Base-by-base conservation (phyloP, 2,797 vertebrate genomes). In the Pseudochaenichthys georgianus region DNA sequence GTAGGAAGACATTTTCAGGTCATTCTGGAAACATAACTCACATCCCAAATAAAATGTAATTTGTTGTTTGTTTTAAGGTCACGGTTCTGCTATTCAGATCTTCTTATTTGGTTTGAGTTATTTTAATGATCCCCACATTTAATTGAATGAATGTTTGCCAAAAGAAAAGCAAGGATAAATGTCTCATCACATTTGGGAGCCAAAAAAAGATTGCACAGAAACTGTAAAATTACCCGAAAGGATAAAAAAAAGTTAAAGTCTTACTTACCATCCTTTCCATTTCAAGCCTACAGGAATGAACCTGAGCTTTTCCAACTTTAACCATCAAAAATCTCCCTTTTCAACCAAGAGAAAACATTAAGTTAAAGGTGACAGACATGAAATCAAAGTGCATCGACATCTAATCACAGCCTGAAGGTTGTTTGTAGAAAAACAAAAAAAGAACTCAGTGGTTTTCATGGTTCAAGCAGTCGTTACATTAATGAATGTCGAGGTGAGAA, bases 351-450 rank as follows among this genome's bases (percentile, higher is more conserved):
- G 19, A 74, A 74, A 21, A 51, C 75, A 63, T n/a, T 9, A 87
- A 52, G 80, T 58, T 43, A 68, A 62, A 80, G 52, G 68, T 38
- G 63, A 78, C 63, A 64, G 73, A 86, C 65, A 38, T 60, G 48
- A 81, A 86, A 80, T 84, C 75, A 94, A 93, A 93, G 90, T 93
- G 89, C 90, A 85, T 75, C n/a, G 19, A 79, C 75, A 54, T 73
- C 69, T 71, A 86, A 81, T 82, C 65, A 89, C 75, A 77, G 60
- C 64, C 43, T 77, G 46, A 75, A 83, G 16, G 53, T 76, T 70
- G 61, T 52, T 51, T 70, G 34, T 41, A 55, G 64, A 74, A 13
- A 46, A 61, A 61, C 73, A 80, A 7, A 48, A 41, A 45, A 69
- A 11, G 62, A 70, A 47, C 9, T 9, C 74, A 88, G 85, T 81